Percentiles rank a stretch among this genome's conserved stretches.
These are phyloP conservation scores for Drosophila leontia DNA, from an alignment of 1,140 invertebrate genomes.

Conservation along the genomic window DNA sequence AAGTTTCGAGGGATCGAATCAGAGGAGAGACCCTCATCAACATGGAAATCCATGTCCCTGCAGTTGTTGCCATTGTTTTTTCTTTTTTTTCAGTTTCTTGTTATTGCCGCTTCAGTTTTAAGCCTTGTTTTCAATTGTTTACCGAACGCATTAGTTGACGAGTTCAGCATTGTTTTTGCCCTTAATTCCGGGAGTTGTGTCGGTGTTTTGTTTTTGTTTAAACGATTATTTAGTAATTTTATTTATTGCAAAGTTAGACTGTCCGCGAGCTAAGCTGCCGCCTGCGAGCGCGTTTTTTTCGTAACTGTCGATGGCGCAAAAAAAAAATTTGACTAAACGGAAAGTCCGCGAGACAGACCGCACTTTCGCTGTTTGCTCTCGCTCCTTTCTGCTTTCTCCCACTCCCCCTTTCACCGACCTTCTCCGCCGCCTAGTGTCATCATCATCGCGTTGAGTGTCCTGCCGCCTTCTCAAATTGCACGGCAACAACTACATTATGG, in stretches of 20 bases:
- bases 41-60: conserved; percentile 56
- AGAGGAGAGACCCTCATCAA: conserved; percentile 34
- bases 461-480: conserved; percentile 77
- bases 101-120: conserved; percentile 55
- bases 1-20: conserved; percentile 8
- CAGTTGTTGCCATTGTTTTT: conserved; percentile 19
- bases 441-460: conserved; percentile 58
- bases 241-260: conserved; percentile 35
- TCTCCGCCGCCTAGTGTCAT: conserved; percentile 22
- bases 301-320: conserved; percentile 58
- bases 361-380: conserved; percentile 55
- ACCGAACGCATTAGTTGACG: conserved; percentile 64
- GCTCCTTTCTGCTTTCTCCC: conserved; percentile 27
- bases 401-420: conserved; percentile 7
- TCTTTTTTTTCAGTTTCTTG: conserved; percentile 22
- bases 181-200: conserved; percentile 22
- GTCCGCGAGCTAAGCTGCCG: conserved; percentile 57
- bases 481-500: conserved; percentile 59
- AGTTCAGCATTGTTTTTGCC: conserved; percentile 54
- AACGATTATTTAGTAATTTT: conserved; percentile 25
- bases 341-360: conserved; percentile 44
- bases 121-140: conserved; percentile 66
- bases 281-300: conserved; percentile 74
- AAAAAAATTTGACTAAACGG: conserved; percentile 71
- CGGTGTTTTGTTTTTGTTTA: conserved; percentile 18